Base-by-base conservation (phyloP, 2,888 invertebrate species). In the Lomographa bimaculata region DNA sequence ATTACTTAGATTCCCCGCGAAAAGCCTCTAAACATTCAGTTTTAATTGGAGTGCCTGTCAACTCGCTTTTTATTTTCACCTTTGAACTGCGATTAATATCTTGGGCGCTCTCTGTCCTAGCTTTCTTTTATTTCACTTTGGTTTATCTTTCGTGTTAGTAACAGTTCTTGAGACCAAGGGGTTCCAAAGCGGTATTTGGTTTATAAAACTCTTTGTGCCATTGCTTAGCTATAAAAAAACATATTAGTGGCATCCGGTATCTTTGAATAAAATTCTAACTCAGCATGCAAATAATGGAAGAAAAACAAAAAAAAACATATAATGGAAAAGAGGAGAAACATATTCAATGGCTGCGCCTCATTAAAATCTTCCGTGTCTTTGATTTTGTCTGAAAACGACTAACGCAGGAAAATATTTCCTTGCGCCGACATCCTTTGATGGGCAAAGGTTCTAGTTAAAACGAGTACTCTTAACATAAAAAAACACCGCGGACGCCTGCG, bases 361-460 rank as follows among this genome's bases (percentile, higher is more conserved):
- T 87, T 89, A 89, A 89, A 89, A 83, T 87, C 70, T 89, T 89
- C 89, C 89, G 79, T 73, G 64, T 64, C 78, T 87, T 82, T 86
- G 85, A 80, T 72, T 86, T 79, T 79, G 73, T 78, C 79, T 83
- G 72, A 69, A 79, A 77, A 78, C 70, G 79, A 77, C 79, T 75
- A 76, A 71, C 71, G 65, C 64, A 56, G 58, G 61, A 65, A 69
- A 70, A 71, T 64, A 67, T 62, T 61, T 55, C 50, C 58, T 39
- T 42, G 46, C 50, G 60, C 60, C 41, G 40, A 41, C 48, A 52
- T 40, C 50, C 50, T 58, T 58, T 58, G 55, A 58, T 46, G 45
- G 27, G 42, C 36, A 49, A 46, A 49, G 42, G 49, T 36, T 52
- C 36, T 49, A 32, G 27, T 36, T 43, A 37, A 35, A 33, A 30